Base-by-base conservation (phyloP, 2,113 vertebrate species). In the Scortum barcoo region DNA sequence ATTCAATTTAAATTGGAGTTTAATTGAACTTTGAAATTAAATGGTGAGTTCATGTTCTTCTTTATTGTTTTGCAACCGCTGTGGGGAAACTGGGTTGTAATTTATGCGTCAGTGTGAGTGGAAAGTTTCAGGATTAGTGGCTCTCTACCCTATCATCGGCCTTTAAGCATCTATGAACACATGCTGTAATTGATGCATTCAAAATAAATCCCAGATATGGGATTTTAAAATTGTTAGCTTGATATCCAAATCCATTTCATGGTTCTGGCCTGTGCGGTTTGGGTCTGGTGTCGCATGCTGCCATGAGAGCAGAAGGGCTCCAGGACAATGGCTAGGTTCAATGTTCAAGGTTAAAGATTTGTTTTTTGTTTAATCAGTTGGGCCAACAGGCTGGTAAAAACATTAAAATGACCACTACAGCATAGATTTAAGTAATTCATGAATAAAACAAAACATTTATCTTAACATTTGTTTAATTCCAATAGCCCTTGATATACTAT, bases 21-120 rank as follows among this genome's bases (percentile, higher is more conserved):
- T 51, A 78, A 84, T 78, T 70, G 20, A n/a, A n/a, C n/a, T n/a
- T 74, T 60, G 76, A 65, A 79, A 79, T 66, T 13, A 71, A 85
- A 74, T 78, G 44, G 53, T 51, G 61, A 14, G 8, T 58, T 70
- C 67, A 6, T 63, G 42, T 71, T 76, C 65, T 71, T 76, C 65
- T 80, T 58, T 72, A 70, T 76, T 61, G 76, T 75, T 75, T 78
- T 75, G 69, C 30, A 63, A 58, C 69, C 69, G 26, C 60, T 74
- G 51, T 56, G 66, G 63, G 19, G 36, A 72, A 58, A 46, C 62
- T 75, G 33, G 51, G 26, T 50, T 73, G 84, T 54, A 72, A 88
- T 76, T 20, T 51, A 48, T 75, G 48, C 56, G 33, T 30, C 72
- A 62, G 7, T 14, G 17, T 68, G 20, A 83, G 44, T 66, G 76